phyloP scores from a whole-genome alignment of 1,140 invertebrate genomes.

The Mya arenaria region DNA sequence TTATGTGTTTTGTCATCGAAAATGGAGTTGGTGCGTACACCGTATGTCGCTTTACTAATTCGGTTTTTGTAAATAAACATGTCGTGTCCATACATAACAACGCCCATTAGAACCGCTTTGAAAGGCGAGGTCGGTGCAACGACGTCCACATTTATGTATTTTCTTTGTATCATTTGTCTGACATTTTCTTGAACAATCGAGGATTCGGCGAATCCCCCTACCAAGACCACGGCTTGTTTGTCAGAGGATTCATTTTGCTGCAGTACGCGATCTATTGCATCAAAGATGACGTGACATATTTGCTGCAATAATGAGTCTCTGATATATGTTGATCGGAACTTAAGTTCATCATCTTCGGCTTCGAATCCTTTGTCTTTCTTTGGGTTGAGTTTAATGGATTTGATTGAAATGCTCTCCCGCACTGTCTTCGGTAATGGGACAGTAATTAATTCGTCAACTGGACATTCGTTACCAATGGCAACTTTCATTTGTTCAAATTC shows the following conservation, averaged over 20 bases:
- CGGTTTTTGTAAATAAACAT: background rate
- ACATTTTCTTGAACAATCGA: background rate
- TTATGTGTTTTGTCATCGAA: background rate
- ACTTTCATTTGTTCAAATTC: slow-evolving; percentile 41
- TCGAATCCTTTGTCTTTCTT: background rate
- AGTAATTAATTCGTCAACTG: background rate
- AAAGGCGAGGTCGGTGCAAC: background rate
- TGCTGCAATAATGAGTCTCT: background rate
- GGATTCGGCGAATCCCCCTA: slow-evolving; percentile 7
- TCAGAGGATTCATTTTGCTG: background rate
- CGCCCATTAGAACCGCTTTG: background rate
- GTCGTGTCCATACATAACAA: slow-evolving; percentile 5
- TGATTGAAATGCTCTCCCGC: background rate
- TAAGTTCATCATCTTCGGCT: background rate
- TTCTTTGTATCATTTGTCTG: background rate
- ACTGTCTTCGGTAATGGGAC: background rate
- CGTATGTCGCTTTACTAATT: background rate
- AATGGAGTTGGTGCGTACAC: background rate
- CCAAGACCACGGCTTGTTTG: slow-evolving; percentile 2
- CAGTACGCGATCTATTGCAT: background rate
- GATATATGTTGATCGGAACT: background rate
- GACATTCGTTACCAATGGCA: background rate
- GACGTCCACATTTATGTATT: background rate
- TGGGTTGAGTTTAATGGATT: background rate
- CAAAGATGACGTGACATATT: background rate